These are phyloP conservation scores for Lasioglossum marginatum DNA, from an alignment of 2,888 invertebrate species.

Conservation along the genomic window DNA sequence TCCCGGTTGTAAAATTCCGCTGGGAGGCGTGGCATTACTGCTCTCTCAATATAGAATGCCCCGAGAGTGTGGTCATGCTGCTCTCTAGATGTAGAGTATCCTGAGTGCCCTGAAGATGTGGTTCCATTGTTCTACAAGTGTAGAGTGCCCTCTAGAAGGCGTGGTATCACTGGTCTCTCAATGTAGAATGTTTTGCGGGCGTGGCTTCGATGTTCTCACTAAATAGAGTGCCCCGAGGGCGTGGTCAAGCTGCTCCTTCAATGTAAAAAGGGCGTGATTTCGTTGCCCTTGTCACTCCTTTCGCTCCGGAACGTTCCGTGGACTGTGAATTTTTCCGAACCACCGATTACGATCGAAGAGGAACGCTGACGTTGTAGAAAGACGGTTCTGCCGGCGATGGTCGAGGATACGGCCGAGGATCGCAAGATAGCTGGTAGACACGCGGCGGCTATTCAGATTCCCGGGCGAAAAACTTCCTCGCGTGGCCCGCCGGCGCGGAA, in stretches of 20 bases:
- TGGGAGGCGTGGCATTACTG: neutral
- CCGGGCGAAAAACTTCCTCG: conserved; percentile 54
- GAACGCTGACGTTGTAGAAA: conserved; percentile 38
- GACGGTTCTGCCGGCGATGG: conserved; percentile 18
- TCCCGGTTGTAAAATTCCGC: neutral
- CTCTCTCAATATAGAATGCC: neutral
- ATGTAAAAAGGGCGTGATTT: neutral
- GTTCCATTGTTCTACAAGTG: neutral
- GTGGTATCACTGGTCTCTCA: neutral
- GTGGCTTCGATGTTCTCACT: too few relatives aligned
- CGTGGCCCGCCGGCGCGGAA: conserved; percentile 50
- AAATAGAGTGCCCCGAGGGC: neutral
- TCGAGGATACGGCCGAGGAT: neutral
- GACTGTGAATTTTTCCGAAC: neutral
- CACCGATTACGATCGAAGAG: neutral
- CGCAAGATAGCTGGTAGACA: neutral
- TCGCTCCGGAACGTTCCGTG: neutral
- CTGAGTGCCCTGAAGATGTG: too few relatives aligned
- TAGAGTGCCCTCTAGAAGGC: neutral
- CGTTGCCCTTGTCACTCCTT: neutral
- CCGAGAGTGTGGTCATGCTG: neutral
- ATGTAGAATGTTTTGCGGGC: neutral
- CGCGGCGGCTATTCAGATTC: conserved; percentile 61
- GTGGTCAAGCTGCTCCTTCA: neutral
- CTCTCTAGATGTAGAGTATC: too few relatives aligned